phyloP scores from a whole-genome alignment of 2,797 vertebrate genomes.

The Acrossocheilus wenchowensis region DNA sequence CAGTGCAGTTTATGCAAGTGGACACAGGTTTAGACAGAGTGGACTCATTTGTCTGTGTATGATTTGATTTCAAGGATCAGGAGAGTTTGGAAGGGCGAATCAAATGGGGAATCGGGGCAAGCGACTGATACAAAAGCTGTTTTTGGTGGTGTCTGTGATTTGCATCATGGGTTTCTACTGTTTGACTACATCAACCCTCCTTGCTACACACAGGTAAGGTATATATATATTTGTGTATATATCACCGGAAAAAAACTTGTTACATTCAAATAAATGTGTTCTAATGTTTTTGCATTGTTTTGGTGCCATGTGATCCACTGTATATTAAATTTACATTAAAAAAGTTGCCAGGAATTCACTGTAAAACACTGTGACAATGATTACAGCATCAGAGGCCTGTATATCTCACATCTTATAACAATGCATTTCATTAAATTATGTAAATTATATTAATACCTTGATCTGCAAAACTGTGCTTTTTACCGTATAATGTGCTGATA shows the following conservation, averaged over 20 bases:
- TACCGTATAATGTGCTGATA: neutral
- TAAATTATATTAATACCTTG: neutral
- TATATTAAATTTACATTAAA: neutral
- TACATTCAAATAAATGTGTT: too few relatives aligned
- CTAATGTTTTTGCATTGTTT: too few relatives aligned
- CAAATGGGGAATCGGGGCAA: constrained; percentile 61
- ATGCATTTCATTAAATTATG: neutral
- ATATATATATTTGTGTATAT: too few relatives aligned
- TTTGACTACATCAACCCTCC: constrained; percentile 67
- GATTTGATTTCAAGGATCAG: neutral
- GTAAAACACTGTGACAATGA: neutral
- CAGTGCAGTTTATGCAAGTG: neutral
- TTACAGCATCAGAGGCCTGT: neutral
- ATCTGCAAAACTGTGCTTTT: neutral
- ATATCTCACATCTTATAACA: neutral
- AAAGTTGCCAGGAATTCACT: neutral
- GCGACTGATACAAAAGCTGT: constrained; percentile 75
- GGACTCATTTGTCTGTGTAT: neutral
- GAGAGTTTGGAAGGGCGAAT: neutral
- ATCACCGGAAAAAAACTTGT: neutral
- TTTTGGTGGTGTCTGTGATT: constrained; percentile 82
- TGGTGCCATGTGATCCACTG: neutral
- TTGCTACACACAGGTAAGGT: constrained; percentile 71
- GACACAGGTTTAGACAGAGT: neutral
- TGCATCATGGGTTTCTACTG: constrained; percentile 86